Base-by-base conservation (phyloP, 1,140 invertebrate genomes). In the Drosophila mayri region DNA sequence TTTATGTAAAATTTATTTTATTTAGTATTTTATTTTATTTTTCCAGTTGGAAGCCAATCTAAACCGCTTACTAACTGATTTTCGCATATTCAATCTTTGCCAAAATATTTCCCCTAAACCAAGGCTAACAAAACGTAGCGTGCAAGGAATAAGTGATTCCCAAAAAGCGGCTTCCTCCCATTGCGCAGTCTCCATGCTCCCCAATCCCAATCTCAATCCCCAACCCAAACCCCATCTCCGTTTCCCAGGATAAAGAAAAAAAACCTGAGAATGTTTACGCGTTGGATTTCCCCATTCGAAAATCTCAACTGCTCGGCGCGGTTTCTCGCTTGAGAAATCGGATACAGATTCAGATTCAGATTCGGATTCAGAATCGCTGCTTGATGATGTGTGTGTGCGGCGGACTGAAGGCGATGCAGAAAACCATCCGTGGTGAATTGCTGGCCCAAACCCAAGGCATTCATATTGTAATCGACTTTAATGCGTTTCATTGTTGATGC, bases 401-500 rank as follows among this genome's bases (percentile, higher is more conserved):
- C 46, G 44, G 47, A 32, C 65, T 47, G 38, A 40, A 46, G 55
- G 52, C 52, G 16, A 37, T 49, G 66, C 65, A 71, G 40, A 55
- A 68, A 65, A 63, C 37, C 52, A 46, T 28, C 52, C 68, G 70
- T 25, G 54, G 52, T 43, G 20, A 72, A 59, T 72, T 20, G 41
- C 20, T 41, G 38, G 22, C 44, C 58, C 61, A 49, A 30, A 57
- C 25, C 59, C 46, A n/a, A 41, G 41, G 60, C 68, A 72, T 92
- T 90, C 81, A 82, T 92, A 92, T 91, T 92, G 91, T 92, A 92
- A 92, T 92, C 91, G 90, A 92, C 91, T 92, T 92, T 92, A 92
- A 92, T 92, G 91, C 91, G 91, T 92, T 92, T 90, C 91, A 92
- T 92, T 92, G 91, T 92, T 92, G 87, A 92, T 86, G 91, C 91